These are phyloP conservation scores for Lingula anatina DNA, from an alignment of 2,888 invertebrate species.

Conservation along the genomic window DNA sequence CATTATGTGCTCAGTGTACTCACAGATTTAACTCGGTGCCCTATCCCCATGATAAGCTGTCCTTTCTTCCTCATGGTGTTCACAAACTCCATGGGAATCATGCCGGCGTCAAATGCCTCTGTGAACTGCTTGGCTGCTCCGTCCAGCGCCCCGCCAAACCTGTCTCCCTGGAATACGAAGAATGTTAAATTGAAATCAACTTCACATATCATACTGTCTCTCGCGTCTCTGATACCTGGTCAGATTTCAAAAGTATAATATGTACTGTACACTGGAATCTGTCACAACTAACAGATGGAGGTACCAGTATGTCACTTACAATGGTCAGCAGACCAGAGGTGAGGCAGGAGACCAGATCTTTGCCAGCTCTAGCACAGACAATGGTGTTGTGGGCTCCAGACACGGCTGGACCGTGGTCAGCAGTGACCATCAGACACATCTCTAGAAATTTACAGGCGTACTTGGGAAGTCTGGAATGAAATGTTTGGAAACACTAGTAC, in stretches of 20 bases:
- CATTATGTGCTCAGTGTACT: too few species aligned
- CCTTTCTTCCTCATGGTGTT: slow-evolving; percentile 96
- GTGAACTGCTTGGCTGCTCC: slow-evolving; percentile 97
- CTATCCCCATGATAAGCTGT: slow-evolving; percentile 98
- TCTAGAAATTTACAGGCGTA: slow-evolving; percentile 97
- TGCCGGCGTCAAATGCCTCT: slow-evolving; percentile 88
- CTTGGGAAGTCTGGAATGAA: slow-evolving; percentile 69
- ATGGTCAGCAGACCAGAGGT: slow-evolving; percentile 96
- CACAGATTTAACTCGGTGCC: slow-evolving; percentile 75
- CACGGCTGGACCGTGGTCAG: slow-evolving; percentile 96
- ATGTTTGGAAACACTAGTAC: too few species aligned
- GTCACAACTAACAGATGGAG: too few species aligned
- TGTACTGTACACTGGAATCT: too few species aligned
- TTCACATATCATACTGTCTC: too few species aligned
- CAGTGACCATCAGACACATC: slow-evolving; percentile 95
- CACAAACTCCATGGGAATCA: slow-evolving; percentile 97
- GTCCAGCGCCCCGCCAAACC: slow-evolving; percentile 97
- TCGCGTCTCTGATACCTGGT: too few species aligned
- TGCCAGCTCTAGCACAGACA: slow-evolving; percentile 93
- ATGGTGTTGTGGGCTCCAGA: slow-evolving; percentile 98
- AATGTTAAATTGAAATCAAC: background rate
- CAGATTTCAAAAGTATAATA: too few species aligned
- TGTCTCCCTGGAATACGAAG: slow-evolving; percentile 70
- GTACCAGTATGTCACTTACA: too few species aligned
- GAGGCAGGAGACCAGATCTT: slow-evolving; percentile 92